A percentile compares a stretch with the other conserved stretches of the same genome.
Evolutionary conservation across 2,113 vertebrate genomes (phyloP).

Genomic region (Mesembrinibis cayennensis): DNA sequence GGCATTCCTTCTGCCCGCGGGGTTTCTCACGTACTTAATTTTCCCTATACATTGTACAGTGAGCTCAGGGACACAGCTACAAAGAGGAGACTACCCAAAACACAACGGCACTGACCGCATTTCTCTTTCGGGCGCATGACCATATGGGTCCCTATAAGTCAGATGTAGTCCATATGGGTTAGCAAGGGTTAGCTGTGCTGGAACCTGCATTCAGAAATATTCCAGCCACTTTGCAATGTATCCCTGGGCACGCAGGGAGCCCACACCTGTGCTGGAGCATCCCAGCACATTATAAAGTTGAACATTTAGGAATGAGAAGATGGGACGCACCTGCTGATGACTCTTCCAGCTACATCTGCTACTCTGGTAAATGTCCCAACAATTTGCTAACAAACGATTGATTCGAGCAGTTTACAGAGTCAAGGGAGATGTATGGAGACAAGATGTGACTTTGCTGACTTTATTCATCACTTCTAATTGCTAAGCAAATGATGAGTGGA

Average conservation of each 20-base stretch:
- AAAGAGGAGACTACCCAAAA: not conserved
- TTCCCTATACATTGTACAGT: fast-evolving
- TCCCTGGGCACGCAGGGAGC: not conserved
- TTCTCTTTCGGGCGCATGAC: fast-evolving
- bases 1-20: not conserved
- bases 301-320: not conserved
- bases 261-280: not conserved
- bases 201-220: not conserved
- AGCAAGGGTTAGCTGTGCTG: not conserved
- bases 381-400: not conserved
- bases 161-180: fast-evolving
- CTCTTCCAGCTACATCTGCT: not conserved
- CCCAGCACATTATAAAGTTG: fast-evolving
- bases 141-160: fast-evolving
- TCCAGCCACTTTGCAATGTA: fast-evolving
- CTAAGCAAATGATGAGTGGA: not conserved
- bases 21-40: not conserved
- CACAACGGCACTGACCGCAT: fast-evolving
- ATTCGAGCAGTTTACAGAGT: not conserved
- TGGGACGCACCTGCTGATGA: not conserved
- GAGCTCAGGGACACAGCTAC: not conserved
- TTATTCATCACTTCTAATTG: conserved; percentile 8
- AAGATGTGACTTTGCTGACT: not conserved
- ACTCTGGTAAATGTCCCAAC: not conserved
- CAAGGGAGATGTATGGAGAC: not conserved